These are phyloP conservation scores for Hybos culiciformis DNA, from an alignment of 2,888 invertebrate genomes.

Conservation along the genomic window DNA sequence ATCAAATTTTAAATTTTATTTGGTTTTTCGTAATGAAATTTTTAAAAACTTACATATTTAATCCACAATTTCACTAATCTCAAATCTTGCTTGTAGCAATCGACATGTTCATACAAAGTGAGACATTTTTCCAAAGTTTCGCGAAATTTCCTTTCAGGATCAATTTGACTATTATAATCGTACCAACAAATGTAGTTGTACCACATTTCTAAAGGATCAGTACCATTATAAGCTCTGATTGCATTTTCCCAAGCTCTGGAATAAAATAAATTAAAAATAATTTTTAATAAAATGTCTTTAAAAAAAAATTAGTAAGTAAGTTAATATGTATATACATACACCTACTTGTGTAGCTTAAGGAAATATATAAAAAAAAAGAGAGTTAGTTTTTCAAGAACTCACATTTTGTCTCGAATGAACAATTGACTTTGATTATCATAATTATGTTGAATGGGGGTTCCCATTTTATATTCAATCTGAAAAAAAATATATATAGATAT, in stretches of 20 bases:
- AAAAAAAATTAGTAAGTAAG: no score
- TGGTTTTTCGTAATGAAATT: no score
- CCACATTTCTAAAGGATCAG: constrained; percentile 83
- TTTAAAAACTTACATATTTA: constrained; percentile 80
- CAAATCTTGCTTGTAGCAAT: constrained; percentile 71
- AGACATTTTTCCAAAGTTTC: constrained; percentile 77
- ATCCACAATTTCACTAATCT: constrained; percentile 81
- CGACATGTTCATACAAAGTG: constrained; percentile 64
- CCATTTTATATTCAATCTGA: no score
- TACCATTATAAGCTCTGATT: constrained; percentile 67
- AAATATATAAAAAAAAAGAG: no score
- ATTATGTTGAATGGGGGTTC: no score
- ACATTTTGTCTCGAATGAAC: no score
- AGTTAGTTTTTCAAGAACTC: no score
- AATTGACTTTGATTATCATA: no score
- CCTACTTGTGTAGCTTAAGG: no score
- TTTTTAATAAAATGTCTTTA: not conserved
- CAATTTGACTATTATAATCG: constrained; percentile 60
- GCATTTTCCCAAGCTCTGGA: constrained; percentile 70
- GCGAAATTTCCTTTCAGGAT: constrained; percentile 82
- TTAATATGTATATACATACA: no score
- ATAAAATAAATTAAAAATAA: constrained; percentile 13
- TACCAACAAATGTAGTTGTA: constrained; percentile 85
- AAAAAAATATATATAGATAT: no score
- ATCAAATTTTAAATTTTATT: no score